Conservation (phyloP, 1,140 invertebrate species). For the Brachionus koreanus region DNA sequence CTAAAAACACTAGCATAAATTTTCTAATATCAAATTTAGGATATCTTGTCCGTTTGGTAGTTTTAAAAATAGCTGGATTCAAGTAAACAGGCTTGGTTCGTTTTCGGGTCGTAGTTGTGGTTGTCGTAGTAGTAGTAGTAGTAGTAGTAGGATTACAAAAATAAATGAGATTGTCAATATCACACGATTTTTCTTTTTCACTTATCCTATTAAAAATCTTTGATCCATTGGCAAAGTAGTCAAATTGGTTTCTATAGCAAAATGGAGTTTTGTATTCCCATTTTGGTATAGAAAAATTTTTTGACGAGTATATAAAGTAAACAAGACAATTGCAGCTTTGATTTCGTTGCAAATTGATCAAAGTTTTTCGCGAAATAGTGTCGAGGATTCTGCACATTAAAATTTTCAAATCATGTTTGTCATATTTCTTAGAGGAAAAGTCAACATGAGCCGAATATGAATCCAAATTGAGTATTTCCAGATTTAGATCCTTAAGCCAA, state of each 20-base stretch:
- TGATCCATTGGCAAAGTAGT: neutral
- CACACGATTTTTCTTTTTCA: conserved; percentile 14
- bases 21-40: conserved; percentile 18
- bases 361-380: neutral
- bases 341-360: conserved; percentile 5
- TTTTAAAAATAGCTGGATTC: neutral
- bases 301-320: neutral
- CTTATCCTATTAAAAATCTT: neutral
- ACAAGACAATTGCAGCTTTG: conserved; percentile 31
- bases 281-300: neutral
- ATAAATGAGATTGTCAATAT: neutral
- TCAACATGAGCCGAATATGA: conserved; percentile 18
- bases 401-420: neutral
- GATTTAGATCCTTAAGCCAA: neutral
- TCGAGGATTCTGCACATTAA: conserved; percentile 10
- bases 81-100: neutral
- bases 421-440: neutral
- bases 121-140: neutral
- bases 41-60: neutral
- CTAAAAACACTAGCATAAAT: conserved; percentile 7
- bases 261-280: conserved; percentile 31
- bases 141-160: conserved; percentile 8
- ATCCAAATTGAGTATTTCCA: conserved; percentile 4
- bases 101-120: neutral
- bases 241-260: conserved; percentile 15